A percentile compares a stretch with the other conserved stretches of the same genome.
Conservation (phyloP, 2,888 invertebrate genomes). For the Cantharis rufa region DNA sequence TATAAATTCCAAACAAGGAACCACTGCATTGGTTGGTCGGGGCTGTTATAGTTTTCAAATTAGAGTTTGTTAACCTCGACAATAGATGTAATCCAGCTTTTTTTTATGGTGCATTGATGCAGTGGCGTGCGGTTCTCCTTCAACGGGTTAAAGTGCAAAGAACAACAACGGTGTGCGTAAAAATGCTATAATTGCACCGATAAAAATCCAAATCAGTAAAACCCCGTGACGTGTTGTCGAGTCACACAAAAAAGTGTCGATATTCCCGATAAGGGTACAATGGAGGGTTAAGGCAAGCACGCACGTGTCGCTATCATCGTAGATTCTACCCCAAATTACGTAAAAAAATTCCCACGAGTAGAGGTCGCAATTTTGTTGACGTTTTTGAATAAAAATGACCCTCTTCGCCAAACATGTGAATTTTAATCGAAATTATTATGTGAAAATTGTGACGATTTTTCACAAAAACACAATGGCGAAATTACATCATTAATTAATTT, state of each 20-base stretch:
- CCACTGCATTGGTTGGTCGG: not conserved
- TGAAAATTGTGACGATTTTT: not conserved
- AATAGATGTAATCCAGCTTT: not conserved
- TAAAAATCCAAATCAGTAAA: not conserved
- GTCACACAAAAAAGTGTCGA: not conserved
- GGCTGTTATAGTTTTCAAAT: not conserved
- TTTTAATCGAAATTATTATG: not conserved
- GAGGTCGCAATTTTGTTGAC: not conserved
- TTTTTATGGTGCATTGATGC: not conserved
- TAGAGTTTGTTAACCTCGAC: not conserved
- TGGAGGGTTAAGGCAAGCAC: not conserved
- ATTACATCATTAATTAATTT: not conserved
- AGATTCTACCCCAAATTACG: not conserved
- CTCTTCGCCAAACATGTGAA: not conserved
- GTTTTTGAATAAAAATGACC: not conserved
- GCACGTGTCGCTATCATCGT: not conserved
- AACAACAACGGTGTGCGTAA: not conserved
- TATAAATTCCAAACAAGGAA: not conserved
- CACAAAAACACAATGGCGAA: not conserved
- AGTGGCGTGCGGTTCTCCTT: not conserved
- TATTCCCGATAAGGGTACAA: not conserved
- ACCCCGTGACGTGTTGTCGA: not conserved
- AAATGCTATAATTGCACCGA: not conserved
- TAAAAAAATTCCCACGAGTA: not conserved
- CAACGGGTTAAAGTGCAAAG: not conserved